Base-by-base conservation (phyloP, 2,113 vertebrate species). In the Trematocara stigmaticum region DNA sequence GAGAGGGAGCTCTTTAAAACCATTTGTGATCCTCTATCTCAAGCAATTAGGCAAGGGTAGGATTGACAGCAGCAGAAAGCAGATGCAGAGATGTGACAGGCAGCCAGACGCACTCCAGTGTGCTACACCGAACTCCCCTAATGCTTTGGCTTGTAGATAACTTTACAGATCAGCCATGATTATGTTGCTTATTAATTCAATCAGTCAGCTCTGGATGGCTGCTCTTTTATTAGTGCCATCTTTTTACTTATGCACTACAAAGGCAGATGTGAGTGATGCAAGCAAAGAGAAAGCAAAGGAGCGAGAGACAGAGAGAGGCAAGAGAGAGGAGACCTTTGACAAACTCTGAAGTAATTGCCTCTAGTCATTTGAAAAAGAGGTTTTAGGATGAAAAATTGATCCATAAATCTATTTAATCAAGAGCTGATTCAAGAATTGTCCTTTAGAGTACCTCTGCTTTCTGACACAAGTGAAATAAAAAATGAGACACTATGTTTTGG, bases 151-250 rank as follows among this genome's bases (percentile, higher is more conserved):
- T 89, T 81, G 84, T 86, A 90, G 89, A 95, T 91, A 92, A 92
- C 88, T 87, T 90, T 66, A 83, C 85, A 83, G 87, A 93, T 93
- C 91, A 89, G 84, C 84, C 81, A 71, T 88, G 86, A 94, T 94
- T 90, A 93, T 88, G 49, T 81, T 90, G 76, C 88, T 91, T 90
- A 90, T 93, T 94, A 89, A 94, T 95, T 94, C 90, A 91, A 88
- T 92, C 91, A 92, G 88, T 84, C 89, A 85, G 92, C 87, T 91
- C 52, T 78, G 79, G 81, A 69, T 93, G 85, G 82, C 89, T 85
- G 88, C 88, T 91, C 87, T 93, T 94, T 94, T 92, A 95, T 94
- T 92, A 89, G 90, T 35, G 79, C 82, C 34, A 52, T 89, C 84
- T 91, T 88, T 38, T 92, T 80, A 87, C 85, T 89, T 78, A 94